These are phyloP conservation scores for Pachypanchax playfairii DNA, from an alignment of 2,113 vertebrate genomes.

Conservation along the genomic window DNA sequence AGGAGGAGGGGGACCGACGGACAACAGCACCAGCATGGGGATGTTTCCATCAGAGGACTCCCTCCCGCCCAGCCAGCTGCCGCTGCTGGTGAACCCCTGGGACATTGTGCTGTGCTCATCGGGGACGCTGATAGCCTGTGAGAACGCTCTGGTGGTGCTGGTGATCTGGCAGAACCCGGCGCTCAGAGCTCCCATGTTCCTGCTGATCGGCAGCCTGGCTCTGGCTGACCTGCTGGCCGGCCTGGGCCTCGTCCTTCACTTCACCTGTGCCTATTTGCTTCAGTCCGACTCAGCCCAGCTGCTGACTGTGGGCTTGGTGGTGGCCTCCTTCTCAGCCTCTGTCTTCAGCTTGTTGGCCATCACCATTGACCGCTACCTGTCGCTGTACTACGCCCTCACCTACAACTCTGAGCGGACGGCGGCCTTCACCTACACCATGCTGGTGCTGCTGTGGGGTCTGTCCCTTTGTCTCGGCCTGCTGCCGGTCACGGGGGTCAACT, in stretches of 20 bases:
- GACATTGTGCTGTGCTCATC: constrained; percentile 97
- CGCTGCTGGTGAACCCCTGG: constrained; percentile 93
- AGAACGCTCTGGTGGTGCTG: constrained; percentile 96
- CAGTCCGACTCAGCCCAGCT: constrained; percentile 94
- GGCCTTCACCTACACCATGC: constrained; percentile 97
- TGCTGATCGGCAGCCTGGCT: constrained; percentile 96
- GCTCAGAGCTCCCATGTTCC: constrained; percentile 96
- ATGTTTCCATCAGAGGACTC: constrained; percentile 80
- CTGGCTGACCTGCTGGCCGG: constrained; percentile 96
- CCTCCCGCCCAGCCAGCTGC: constrained; percentile 75
- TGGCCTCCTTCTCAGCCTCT: constrained; percentile 97
- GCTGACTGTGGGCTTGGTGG: constrained; percentile 93
- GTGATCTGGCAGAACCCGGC: constrained; percentile 97
- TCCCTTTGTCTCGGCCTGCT: constrained; percentile 93
- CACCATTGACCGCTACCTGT: constrained; percentile 98
- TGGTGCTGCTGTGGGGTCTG: constrained; percentile 91
- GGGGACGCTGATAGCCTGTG: constrained; percentile 96
- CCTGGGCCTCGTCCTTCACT: constrained; percentile 93
- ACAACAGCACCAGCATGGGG: constrained; percentile 83
- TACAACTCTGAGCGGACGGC: constrained; percentile 97
- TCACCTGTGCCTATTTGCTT: constrained; percentile 94
- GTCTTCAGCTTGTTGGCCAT: constrained; percentile 98
- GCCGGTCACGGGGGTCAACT: constrained; percentile 95
- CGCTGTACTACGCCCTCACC: constrained; percentile 96
- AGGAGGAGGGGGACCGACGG: constrained; percentile 72